Conservation (phyloP, 2,888 invertebrate species). For the Phengaris alcon region DNA sequence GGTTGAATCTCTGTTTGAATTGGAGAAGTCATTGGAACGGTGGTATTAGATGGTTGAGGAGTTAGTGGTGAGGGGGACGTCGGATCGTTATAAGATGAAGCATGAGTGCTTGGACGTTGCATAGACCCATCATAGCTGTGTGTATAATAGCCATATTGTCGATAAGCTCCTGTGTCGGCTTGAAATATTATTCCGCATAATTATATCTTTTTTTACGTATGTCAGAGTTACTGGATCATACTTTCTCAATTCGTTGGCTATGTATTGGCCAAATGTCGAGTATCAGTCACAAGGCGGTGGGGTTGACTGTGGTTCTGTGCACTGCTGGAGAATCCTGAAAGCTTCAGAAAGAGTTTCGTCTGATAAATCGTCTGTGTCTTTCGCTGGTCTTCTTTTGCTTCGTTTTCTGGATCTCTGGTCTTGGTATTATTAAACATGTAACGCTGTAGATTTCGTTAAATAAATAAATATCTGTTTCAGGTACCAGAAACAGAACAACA, state of each 20-base stretch:
- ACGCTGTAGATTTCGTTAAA: too few species aligned
- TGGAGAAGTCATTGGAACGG: constrained; percentile 19
- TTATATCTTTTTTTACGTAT: constrained; percentile 22
- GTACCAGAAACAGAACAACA: constrained; percentile 36
- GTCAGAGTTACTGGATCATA: constrained; percentile 33
- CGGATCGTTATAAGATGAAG: neutral
- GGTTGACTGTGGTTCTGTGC: constrained; percentile 34
- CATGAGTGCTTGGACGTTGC: constrained; percentile 8
- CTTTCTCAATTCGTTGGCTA: constrained; percentile 34
- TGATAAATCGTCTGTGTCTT: constrained; percentile 32
- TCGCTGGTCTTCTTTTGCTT: constrained; percentile 22
- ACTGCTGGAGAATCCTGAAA: constrained; percentile 30
- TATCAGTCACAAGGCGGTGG: constrained; percentile 31
- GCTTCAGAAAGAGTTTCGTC: constrained; percentile 32
- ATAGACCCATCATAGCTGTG: neutral
- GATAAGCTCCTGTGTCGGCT: constrained; percentile 19
- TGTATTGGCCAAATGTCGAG: constrained; percentile 36
- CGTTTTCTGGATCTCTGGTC: constrained; percentile 29
- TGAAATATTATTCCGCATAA: constrained; percentile 24
- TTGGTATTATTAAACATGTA: neutral
- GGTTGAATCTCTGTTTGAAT: neutral
- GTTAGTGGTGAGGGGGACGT: constrained; percentile 18
- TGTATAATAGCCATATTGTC: constrained; percentile 21
- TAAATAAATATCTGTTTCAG: constrained; percentile 27
- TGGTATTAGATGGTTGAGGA: neutral